phyloP scores from a whole-genome alignment of 2,797 vertebrate genomes.

The Melanotaenia maccullochi region DNA sequence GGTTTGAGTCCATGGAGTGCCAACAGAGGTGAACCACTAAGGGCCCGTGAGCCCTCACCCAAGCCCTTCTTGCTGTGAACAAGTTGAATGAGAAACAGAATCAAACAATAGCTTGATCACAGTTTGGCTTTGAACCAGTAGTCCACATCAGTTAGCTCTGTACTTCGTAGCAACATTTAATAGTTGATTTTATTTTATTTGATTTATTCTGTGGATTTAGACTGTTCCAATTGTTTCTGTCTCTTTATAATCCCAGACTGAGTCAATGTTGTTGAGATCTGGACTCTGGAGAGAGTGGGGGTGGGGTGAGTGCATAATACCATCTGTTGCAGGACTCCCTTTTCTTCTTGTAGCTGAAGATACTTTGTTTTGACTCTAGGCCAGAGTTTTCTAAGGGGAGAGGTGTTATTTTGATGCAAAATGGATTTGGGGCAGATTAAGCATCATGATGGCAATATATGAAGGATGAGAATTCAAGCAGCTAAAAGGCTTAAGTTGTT shows the following conservation, averaged over 20 bases:
- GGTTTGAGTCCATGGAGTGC: not conserved
- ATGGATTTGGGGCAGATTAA: not conserved
- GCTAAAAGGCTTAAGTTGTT: not conserved
- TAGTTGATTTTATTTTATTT: not conserved
- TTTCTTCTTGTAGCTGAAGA: conserved; percentile 32
- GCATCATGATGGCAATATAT: not conserved
- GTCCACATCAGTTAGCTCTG: not conserved
- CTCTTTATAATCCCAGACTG: conserved; percentile 32
- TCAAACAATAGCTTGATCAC: not conserved
- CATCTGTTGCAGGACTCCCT: conserved; percentile 36
- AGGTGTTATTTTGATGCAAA: not conserved
- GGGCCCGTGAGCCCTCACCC: not conserved
- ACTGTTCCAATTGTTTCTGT: conserved; percentile 11
- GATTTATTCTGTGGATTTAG: conserved; percentile 16
- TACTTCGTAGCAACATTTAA: not conserved
- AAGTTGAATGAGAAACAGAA: not conserved
- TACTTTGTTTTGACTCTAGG: not conserved
- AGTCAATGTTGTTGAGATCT: conserved; percentile 30
- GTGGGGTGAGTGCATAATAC: conserved; percentile 16
- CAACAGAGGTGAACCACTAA: not conserved
- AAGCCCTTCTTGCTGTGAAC: not conserved
- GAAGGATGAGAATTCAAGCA: not conserved
- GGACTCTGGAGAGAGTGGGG: conserved; percentile 25
- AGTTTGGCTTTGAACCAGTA: conserved; percentile 1
- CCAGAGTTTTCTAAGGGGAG: not conserved